Evolutionary conservation across 2,797 vertebrate genomes (phyloP).

Genomic region (Paramormyrops hopkinsi): DNA sequence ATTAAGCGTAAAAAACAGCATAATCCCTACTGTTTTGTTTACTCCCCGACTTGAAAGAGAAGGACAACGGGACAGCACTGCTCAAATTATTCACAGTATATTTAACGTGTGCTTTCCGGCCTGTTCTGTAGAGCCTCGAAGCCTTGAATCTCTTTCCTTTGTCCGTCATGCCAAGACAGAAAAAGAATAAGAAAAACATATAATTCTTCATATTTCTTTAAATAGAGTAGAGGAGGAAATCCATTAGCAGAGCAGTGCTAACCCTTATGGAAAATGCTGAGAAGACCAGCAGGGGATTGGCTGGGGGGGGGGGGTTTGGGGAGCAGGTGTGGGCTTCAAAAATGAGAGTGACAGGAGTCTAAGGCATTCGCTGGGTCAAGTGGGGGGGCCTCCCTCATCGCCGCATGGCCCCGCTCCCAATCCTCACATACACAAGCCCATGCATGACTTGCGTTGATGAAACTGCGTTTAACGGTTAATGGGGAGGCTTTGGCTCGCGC

Average conservation of each 20-base stretch:
- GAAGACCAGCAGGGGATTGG: slow-evolving; percentile 35
- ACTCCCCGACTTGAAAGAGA: background rate
- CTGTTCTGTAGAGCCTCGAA: slow-evolving; percentile 34
- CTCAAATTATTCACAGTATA: slow-evolving; percentile 37
- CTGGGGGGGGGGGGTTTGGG: background rate
- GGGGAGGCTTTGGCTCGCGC: slow-evolving; percentile 37
- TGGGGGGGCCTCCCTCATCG: background rate
- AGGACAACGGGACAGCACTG: background rate
- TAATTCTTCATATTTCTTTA: slow-evolving; percentile 45
- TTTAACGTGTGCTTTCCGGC: slow-evolving; percentile 43
- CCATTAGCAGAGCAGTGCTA: slow-evolving; percentile 34
- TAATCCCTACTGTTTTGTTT: slow-evolving; percentile 55
- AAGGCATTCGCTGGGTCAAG: background rate
- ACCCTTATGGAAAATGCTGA: slow-evolving; percentile 28
- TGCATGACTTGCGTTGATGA: slow-evolving; percentile 36
- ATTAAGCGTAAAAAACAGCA: slow-evolving; percentile 42
- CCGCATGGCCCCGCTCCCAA: slow-evolving; percentile 15
- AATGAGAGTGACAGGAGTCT: slow-evolving; percentile 11
- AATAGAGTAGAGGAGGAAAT: slow-evolving; percentile 32
- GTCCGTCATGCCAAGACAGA: slow-evolving; percentile 48
- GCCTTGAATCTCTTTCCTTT: slow-evolving; percentile 49
- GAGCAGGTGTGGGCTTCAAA: slow-evolving; percentile 1
- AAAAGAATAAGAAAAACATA: slow-evolving; percentile 29
- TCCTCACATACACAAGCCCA: slow-evolving; percentile 7
- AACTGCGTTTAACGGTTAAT: slow-evolving; percentile 40